phyloP scores from a whole-genome alignment of 92 coral and sea anemone species.

The Epizoanthus stellaris region DNA sequence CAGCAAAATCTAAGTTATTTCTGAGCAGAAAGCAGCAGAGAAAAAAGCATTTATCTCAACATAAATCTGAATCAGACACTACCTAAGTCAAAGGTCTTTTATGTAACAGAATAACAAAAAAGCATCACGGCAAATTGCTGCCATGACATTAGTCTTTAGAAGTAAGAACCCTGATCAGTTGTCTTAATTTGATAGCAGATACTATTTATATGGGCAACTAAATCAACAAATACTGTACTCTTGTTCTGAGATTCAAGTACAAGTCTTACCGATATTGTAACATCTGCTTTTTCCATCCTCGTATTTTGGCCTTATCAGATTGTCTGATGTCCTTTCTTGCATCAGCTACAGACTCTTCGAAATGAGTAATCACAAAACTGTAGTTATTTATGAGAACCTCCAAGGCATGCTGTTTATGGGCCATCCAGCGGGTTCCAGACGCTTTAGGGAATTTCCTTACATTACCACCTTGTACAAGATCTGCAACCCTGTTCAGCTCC shows the following conservation, averaged over 20 bases:
- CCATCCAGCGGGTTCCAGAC: constrained; percentile 26
- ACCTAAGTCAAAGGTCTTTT: background rate
- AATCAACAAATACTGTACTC: constrained; percentile 22
- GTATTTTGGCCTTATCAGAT: constrained; percentile 23
- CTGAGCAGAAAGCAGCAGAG: background rate
- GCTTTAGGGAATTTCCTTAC: constrained; percentile 34
- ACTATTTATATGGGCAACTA: constrained; percentile 14
- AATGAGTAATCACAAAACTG: constrained; percentile 40
- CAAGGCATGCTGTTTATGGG: constrained; percentile 14
- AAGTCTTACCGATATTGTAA: constrained; percentile 25
- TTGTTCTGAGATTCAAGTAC: constrained; percentile 10
- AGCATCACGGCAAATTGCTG: no score
- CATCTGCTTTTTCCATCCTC: constrained; percentile 27
- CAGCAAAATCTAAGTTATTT: no score
- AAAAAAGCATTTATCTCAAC: background rate
- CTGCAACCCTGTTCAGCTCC: constrained; percentile 35
- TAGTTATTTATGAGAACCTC: constrained; percentile 31
- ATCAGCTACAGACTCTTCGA: constrained; percentile 32
- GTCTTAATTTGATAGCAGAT: constrained; percentile 1
- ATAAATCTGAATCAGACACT: background rate
- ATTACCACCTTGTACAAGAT: constrained; percentile 6
- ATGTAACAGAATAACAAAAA: background rate
- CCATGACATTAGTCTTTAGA: background rate
- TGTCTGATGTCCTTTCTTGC: constrained; percentile 38
- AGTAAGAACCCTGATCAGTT: constrained; percentile 1